Conservation (phyloP, 2,888 invertebrate genomes). For the Cerastis leucographa region DNA sequence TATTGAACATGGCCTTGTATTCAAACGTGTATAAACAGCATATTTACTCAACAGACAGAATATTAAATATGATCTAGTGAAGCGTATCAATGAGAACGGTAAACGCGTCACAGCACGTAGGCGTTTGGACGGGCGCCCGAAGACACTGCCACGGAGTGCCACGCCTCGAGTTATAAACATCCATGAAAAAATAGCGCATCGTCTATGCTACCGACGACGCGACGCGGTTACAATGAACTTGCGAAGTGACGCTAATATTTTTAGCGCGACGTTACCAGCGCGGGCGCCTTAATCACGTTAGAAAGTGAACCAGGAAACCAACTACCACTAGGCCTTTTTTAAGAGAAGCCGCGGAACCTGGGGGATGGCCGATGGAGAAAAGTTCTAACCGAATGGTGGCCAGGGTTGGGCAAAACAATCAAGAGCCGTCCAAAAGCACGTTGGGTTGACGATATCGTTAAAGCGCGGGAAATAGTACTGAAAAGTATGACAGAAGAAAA, state of each 20-base stretch:
- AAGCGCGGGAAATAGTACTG: neutral
- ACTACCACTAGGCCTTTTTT: neutral
- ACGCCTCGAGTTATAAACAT: slow-evolving; percentile 76
- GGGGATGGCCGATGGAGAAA: neutral
- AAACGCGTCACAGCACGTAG: slow-evolving; percentile 66
- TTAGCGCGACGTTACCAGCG: slow-evolving; percentile 27
- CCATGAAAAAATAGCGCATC: slow-evolving; percentile 61
- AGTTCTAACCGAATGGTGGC: neutral
- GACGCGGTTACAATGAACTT: slow-evolving; percentile 66
- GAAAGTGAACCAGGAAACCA: neutral
- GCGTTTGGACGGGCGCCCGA: slow-evolving; percentile 80
- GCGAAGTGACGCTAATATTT: slow-evolving; percentile 52
- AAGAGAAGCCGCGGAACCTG: neutral
- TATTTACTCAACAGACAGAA: slow-evolving; percentile 50
- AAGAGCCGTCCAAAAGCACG: neutral
- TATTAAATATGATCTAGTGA: slow-evolving; percentile 58
- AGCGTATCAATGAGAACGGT: slow-evolving; percentile 65
- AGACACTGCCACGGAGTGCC: slow-evolving; percentile 69
- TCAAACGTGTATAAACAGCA: slow-evolving; percentile 38
- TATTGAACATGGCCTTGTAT: slow-evolving; percentile 30
- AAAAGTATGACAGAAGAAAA: neutral
- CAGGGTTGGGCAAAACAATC: neutral
- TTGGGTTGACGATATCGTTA: neutral
- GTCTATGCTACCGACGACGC: slow-evolving; percentile 30
- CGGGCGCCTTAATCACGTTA: neutral